Percentiles rank a stretch among this genome's conserved stretches.
These are phyloP conservation scores for Philaenus spumarius DNA, from an alignment of 1,140 invertebrate species.

Conservation along the genomic window DNA sequence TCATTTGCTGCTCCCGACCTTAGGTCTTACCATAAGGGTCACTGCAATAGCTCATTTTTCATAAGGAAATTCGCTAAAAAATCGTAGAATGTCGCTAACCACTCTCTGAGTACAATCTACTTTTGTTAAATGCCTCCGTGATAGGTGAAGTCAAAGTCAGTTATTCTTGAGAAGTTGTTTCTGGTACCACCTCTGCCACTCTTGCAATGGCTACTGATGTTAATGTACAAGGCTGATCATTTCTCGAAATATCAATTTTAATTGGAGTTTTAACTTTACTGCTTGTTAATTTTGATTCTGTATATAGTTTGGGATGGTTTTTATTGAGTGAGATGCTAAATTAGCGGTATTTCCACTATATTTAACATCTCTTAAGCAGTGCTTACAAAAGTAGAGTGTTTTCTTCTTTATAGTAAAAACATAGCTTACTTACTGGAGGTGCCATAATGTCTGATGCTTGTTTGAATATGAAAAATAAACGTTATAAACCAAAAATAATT, in stretches of 20 bases:
- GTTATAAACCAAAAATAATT: too few relatives aligned
- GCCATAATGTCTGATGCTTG: too few relatives aligned
- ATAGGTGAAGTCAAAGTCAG: neutral
- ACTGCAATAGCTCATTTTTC: too few relatives aligned
- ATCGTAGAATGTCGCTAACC: neutral
- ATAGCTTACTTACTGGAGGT: slow-evolving; percentile 4
- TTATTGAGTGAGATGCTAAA: neutral
- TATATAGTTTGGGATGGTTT: neutral
- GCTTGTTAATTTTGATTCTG: too few relatives aligned
- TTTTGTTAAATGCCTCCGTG: neutral
- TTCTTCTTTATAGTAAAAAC: neutral
- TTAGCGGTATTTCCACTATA: slow-evolving; percentile 9
- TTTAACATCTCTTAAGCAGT: slow-evolving; percentile 2
- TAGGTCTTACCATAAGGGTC: too few relatives aligned
- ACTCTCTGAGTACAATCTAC: neutral
- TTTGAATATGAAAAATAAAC: too few relatives aligned
- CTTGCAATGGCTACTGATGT: neutral
- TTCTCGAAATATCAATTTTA: neutral
- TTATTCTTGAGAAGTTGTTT: neutral
- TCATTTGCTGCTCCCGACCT: too few relatives aligned
- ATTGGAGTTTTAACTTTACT: too few relatives aligned
- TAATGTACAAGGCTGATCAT: neutral
- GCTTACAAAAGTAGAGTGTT: neutral
- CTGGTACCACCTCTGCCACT: neutral
- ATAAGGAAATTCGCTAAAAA: too few relatives aligned